Percentiles rank a stretch among this genome's conserved stretches.
Conservation (phyloP, 2,888 invertebrate genomes). For the Oligia fasciuncula region DNA sequence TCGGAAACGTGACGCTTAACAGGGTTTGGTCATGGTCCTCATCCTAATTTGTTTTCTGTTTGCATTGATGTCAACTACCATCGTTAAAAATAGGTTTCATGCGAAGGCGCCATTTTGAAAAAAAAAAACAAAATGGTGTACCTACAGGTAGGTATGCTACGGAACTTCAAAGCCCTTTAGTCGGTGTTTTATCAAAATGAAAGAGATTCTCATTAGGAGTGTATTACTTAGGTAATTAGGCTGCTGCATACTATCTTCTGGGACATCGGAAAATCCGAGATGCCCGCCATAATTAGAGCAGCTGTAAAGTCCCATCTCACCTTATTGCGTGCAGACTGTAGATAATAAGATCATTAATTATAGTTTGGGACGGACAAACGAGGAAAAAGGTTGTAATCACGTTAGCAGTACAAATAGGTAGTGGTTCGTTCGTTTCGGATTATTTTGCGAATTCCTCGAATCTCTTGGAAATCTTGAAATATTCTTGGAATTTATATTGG, state of each 20-base stretch:
- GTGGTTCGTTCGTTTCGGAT: not conserved
- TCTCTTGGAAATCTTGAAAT: not conserved
- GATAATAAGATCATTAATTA: conserved; percentile 19
- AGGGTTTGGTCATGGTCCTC: no score
- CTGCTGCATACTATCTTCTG: not conserved
- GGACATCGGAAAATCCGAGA: conserved; percentile 1
- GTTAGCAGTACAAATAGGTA: conserved; percentile 2
- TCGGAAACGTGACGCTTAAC: no score
- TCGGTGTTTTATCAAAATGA: not conserved
- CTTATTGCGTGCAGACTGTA: conserved; percentile 10
- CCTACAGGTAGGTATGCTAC: no score
- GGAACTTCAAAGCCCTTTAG: not conserved
- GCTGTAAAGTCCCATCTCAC: conserved; percentile 31
- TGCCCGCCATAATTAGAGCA: not conserved
- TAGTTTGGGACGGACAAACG: conserved; percentile 10
- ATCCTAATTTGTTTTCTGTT: no score
- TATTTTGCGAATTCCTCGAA: not conserved
- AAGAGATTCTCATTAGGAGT: not conserved
- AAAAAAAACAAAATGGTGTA: no score
- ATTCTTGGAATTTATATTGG: not conserved
- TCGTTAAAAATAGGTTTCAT: no score
- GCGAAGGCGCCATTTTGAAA: no score
- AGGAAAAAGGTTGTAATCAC: conserved; percentile 11
- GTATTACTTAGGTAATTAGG: not conserved
- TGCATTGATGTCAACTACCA: no score